A percentile compares a stretch with the other conserved stretches of the same genome.
These are phyloP conservation scores for Aproaerema taeniolella DNA, from an alignment of 2,888 invertebrate genomes.

Conservation along the genomic window DNA sequence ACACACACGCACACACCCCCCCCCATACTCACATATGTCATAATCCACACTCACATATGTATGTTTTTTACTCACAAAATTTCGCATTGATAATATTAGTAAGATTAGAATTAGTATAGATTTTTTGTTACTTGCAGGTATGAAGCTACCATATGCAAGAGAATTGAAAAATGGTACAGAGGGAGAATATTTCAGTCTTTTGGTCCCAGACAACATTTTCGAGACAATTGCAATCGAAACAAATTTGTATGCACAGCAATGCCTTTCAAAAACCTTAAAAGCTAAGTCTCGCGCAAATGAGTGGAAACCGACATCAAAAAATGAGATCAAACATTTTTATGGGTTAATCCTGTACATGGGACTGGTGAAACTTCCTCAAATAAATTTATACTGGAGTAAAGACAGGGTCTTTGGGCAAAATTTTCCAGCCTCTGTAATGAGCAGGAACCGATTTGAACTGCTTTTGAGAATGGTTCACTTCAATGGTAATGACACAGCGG, in stretches of 20 bases:
- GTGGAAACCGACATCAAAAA: conserved; percentile 20
- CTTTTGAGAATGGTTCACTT: conserved; percentile 10
- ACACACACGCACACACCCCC: no score
- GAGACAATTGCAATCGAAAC: conserved; percentile 11
- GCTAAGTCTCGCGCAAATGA: conserved; percentile 16
- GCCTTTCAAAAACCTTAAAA: conserved; percentile 6
- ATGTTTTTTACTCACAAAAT: no score
- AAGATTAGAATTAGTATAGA: no score
- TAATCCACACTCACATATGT: no score
- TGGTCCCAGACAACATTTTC: conserved; percentile 12
- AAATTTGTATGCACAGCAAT: conserved; percentile 8
- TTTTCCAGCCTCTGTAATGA: conserved; percentile 22
- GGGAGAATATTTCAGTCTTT: conserved; percentile 12
- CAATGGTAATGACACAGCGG: conserved; percentile 1
- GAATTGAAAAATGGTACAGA: conserved; percentile 13
- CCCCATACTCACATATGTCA: no score
- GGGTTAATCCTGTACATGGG: conserved; percentile 25
- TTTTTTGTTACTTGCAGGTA: conserved; percentile 7
- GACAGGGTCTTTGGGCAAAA: conserved; percentile 20
- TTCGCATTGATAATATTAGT: no score
- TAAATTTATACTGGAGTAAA: conserved; percentile 23
- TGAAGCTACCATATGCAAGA: conserved; percentile 14
- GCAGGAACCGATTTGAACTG: conserved; percentile 21
- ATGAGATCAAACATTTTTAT: conserved; percentile 23
- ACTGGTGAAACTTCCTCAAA: conserved; percentile 24